Evolutionary conservation across 2,797 vertebrate genomes (phyloP), one percentile per base, ranked within the genome.

Genomic region (Gymnoscopelus braueri): DNA sequence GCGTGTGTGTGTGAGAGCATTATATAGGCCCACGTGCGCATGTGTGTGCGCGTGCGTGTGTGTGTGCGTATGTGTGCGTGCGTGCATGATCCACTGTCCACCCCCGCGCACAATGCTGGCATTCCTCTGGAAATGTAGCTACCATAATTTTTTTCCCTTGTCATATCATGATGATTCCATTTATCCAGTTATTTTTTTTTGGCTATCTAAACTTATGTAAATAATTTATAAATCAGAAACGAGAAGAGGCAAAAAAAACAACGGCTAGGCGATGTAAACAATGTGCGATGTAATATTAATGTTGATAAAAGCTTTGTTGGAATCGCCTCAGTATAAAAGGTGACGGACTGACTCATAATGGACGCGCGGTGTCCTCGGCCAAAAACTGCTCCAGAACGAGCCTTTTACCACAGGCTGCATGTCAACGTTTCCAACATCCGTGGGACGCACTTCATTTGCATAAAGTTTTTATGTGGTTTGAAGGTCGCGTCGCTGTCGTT

Each of bases 301-400:
- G 80, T 56, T 93, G 82, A 69, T 91, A 91, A 93, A 92, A 91
- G 90, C 85, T 87, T 91, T 90, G 77, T 77, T 93, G 89, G 84
- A 92, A 78, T 69, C 70, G 64, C 63, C 84, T 79, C 68, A 58
- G 26, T 29, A 6, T 39, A 60, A 72, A 72, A 73, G 81, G 80
- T 88, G 82, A 85, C 71, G 78, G 71, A 76, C 63, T 65, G 26
- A 19, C 53, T 49, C 55, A 69, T 74, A 73, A 76, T 79, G 77
- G 79, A 78, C 68, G 65, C 67, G 49, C 53, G 69, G 54, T 60
- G 58, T 39, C 64, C 67, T 23, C 82, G 82, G 80, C 87, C 88
- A 85, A 83, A 88, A 70, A 19, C 19, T 70, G 56, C 69, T 71
- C 74, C 69, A 65, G 65, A 65, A 69, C 72, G 81, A 83, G 79